Evolutionary conservation across 2,113 vertebrate genomes (phyloP), one percentile per base, ranked within the genome.

Genomic region (Leiothrix lutea): DNA sequence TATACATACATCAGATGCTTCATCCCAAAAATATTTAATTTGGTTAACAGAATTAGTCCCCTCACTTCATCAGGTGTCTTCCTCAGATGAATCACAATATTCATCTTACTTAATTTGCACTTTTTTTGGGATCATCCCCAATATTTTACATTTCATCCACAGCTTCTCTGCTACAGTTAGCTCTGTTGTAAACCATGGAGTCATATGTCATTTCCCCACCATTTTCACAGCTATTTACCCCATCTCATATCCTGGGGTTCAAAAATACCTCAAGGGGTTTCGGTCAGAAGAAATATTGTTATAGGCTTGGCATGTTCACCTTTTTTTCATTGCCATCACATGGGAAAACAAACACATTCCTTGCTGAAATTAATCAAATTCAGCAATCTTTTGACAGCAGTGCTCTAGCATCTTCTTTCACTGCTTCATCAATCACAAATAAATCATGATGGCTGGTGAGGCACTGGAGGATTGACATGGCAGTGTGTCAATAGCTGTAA

Each of bases 401-500:
- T 70, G 54, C 38, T 91, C 56, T 48, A 86, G 35, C 60, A 69
- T 70, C 89, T 95, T 89, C 90, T 94, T 93, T 88, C 80, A 57
- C 45, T 91, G 80, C 91, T 94, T 95, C 93, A 96, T 96, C 90
- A 90, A 74, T 94, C 94, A 93, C 81, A 83, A 80, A 93, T 94
- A 93, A 92, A 93, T 77, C 90, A 80, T 66, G 79, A 86, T 47
- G 48, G 38, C 78, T 54, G 28, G 38, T 66, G 62, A 88, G 42
- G 22, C 60, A 66, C 57, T 6, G 4, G 56, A 77, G 88, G 71
- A 86, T 15, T 69, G 67, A 82, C 75, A 85, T 71, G 87, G 60
- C 85, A 90, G 54, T 36, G 29, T 88, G 90, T 94, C 90, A 77
- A 88, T 93, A 91, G 44, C 81, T 73, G 66, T 79, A 90, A 40